Percentiles rank a stretch among this genome's conserved stretches.
phyloP scores from a whole-genome alignment of 2,888 invertebrate genomes.

The Tenthredo notha region DNA sequence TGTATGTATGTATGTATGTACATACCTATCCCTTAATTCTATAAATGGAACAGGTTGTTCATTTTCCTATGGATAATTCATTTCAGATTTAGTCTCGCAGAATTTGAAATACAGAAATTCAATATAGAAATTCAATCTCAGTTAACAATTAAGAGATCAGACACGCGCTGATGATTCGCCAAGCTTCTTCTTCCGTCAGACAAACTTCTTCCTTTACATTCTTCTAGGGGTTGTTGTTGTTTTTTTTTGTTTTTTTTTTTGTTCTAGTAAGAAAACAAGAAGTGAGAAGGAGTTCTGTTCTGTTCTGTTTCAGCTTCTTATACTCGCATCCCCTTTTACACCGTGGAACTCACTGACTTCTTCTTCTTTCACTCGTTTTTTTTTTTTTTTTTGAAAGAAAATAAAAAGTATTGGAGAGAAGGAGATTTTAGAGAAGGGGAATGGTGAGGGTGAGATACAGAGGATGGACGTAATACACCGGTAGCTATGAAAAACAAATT shows the following conservation, averaged over 20 bases:
- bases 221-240: not conserved
- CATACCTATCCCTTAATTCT: too few species aligned
- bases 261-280: slow-evolving; percentile 12
- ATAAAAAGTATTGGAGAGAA: slow-evolving; percentile 15
- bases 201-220: slow-evolving; percentile 30
- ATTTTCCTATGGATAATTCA: not conserved
- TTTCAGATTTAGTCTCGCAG: not conserved
- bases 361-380: not conserved
- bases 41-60: too few species aligned
- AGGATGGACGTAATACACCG: slow-evolving; percentile 61
- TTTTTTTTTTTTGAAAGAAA: not conserved
- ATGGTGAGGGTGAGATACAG: slow-evolving; percentile 52
- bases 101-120: slow-evolving; percentile 11
- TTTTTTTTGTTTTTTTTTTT: not conserved
- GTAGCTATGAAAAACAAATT: slow-evolving; percentile 69
- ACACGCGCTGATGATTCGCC: slow-evolving; percentile 48
- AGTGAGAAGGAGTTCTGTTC: not conserved
- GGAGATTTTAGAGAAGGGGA: slow-evolving; percentile 36
- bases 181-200: slow-evolving; percentile 23
- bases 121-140: slow-evolving; percentile 52
- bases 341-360: not conserved
- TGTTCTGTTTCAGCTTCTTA: not conserved
- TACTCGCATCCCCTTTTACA: not conserved
- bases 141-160: slow-evolving; percentile 53
- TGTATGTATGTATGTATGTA: too few species aligned